phyloP scores from a whole-genome alignment of 1,140 invertebrate genomes.

The Macrobrachium rosenbergii region DNA sequence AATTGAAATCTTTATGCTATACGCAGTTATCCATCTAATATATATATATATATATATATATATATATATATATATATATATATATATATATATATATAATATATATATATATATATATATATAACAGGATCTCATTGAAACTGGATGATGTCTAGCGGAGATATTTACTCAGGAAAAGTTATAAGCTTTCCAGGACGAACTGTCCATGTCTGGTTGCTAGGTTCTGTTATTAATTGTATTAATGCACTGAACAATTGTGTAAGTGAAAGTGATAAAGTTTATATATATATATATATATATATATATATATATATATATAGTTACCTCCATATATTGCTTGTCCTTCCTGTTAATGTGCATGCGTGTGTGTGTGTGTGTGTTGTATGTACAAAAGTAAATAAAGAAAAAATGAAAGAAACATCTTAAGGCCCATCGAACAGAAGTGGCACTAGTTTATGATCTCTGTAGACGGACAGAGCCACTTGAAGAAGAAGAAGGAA shows the following conservation, averaged over 20 bases:
- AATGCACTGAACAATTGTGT: too few relatives aligned
- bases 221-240: too few relatives aligned
- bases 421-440: background rate
- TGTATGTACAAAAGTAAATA: too few relatives aligned
- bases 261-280: background rate
- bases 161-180: too few relatives aligned
- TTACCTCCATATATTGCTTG: background rate
- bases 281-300: slow-evolving; percentile 13
- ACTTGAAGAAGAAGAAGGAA: background rate
- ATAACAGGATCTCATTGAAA: too few relatives aligned
- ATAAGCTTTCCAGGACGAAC: too few relatives aligned
- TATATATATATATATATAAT: slow-evolving; percentile 13
- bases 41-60: slow-evolving; percentile 17
- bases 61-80: slow-evolving; percentile 19
- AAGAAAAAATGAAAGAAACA: background rate
- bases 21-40: background rate
- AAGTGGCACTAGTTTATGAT: too few relatives aligned
- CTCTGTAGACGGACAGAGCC: too few relatives aligned
- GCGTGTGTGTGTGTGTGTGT: background rate
- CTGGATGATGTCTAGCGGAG: too few relatives aligned
- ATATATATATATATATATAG: slow-evolving; percentile 17
- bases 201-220: too few relatives aligned
- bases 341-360: background rate
- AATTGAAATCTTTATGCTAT: too few relatives aligned
- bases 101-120: too few relatives aligned